Conservation (phyloP, 2,888 invertebrate genomes). For the Steinernema hermaphroditum region DNA sequence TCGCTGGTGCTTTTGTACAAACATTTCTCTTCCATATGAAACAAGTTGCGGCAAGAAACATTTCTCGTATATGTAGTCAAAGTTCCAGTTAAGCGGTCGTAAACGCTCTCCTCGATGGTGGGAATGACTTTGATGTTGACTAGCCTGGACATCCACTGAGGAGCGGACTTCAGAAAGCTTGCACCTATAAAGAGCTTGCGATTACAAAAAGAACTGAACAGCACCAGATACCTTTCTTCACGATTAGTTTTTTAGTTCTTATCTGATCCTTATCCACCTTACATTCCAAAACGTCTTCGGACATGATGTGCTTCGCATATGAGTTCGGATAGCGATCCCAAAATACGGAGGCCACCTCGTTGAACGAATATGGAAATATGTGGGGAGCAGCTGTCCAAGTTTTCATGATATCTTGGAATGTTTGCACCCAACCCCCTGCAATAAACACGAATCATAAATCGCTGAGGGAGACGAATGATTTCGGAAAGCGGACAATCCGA, state of each 20-base stretch:
- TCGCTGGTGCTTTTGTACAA: conserved; percentile 31
- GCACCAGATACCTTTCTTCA: conserved; percentile 74
- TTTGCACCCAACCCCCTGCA: no score
- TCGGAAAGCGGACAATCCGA: no score
- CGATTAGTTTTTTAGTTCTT: conserved; percentile 81
- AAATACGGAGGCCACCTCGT: conserved; percentile 58
- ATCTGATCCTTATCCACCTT: conserved; percentile 78
- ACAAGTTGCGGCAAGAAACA: conserved; percentile 69
- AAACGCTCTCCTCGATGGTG: conserved; percentile 89
- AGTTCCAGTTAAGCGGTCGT: conserved; percentile 81
- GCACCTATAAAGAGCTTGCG: conserved; percentile 63
- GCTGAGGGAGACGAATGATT: no score
- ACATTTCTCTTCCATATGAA: conserved; percentile 46
- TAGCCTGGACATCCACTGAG: conserved; percentile 61
- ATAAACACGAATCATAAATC: no score
- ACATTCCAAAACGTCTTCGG: conserved; percentile 85
- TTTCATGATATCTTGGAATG: conserved; percentile 45
- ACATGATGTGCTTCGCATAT: conserved; percentile 78
- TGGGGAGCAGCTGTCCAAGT: conserved; percentile 55
- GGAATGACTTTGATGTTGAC: conserved; percentile 73
- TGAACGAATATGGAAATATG: conserved; percentile 58
- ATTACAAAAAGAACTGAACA: no score
- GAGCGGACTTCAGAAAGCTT: conserved; percentile 62
- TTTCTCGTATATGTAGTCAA: conserved; percentile 90
- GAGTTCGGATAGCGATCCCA: conserved; percentile 64